Base-by-base conservation (phyloP, 2,113 vertebrate species). In the Cacatua alba region DNA sequence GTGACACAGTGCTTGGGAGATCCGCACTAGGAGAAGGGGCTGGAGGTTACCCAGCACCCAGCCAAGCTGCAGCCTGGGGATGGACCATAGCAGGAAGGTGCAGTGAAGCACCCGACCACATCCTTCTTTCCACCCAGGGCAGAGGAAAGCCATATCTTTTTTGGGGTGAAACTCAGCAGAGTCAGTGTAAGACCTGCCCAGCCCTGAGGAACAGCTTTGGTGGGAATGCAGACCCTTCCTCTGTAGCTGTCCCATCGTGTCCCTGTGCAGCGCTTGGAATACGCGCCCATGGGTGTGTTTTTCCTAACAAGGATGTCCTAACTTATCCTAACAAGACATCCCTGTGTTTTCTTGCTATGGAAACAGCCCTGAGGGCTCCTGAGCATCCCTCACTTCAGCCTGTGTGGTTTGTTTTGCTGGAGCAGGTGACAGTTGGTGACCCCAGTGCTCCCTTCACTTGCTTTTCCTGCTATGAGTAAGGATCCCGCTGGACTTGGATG, bases 331-430 rank as follows among this genome's bases (percentile, higher is more conserved):
- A 28, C 21, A 20, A 24, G 67, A 29, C 31, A 37, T 8, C 44
- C 28, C 15, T 4, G 1, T 4, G 3, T 23, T 59, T 75, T 48
- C 39, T 53, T 67, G n/a, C 23, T 1, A 0, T 6, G 18, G 21
- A 18, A 49, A 11, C 13, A n/a, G 26, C 51, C n/a, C 46, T 19
- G 63, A 8, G 28, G 69, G 33, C 26, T 63, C 65, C 43, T 9
- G 44, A 52, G 52, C 51, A n/a, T 26, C 69, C 83, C 70, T 5
- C 7, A 0, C 63, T 39, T 51, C 23, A 59, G 13, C 11, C 63
- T 4, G 24, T 0, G 13, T 17, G 8, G 48, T 11, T 70, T 74
- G 83, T 23, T 84, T 20, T 10, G n/a, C 0, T 44, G 91, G 77
- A 49, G 69, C n/a, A 25, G 68, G 68, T 78, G 86, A 3, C 59